These are phyloP conservation scores for Whitmania pigra DNA, from an alignment of 1,140 invertebrate species.

Conservation along the genomic window DNA sequence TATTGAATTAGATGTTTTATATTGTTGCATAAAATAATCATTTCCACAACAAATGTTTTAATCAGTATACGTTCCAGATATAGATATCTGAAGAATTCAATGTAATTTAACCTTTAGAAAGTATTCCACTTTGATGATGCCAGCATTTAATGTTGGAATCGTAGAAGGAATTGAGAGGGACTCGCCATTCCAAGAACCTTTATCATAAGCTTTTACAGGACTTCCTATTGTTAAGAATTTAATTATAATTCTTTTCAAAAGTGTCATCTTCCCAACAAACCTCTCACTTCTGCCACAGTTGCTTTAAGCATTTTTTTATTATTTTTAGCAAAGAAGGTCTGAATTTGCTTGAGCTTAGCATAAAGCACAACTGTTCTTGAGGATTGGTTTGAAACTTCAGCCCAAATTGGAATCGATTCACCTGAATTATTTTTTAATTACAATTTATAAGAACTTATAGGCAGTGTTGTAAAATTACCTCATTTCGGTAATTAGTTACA, in stretches of 20 bases:
- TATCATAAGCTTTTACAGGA: slow-evolving; percentile 15
- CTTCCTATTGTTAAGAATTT: not conserved
- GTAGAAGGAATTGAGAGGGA: slow-evolving; percentile 46
- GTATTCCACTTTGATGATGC: slow-evolving; percentile 46
- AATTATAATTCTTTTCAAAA: not conserved
- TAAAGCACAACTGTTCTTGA: slow-evolving; percentile 44
- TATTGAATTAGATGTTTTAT: not conserved
- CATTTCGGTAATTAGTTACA: too few species aligned
- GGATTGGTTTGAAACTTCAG: slow-evolving; percentile 46
- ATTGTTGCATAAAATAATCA: not conserved
- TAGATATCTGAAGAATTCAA: not conserved
- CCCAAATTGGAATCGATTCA: slow-evolving; percentile 46
- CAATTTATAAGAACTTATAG: not conserved
- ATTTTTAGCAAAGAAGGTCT: slow-evolving; percentile 45
- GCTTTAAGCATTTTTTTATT: slow-evolving; percentile 42
- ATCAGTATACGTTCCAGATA: not conserved
- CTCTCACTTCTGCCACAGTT: slow-evolving; percentile 45
- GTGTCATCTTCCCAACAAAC: slow-evolving; percentile 23
- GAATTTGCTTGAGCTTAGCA: slow-evolving; percentile 45
- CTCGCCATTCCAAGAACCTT: slow-evolving; percentile 42
- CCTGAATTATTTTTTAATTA: slow-evolving; percentile 32
- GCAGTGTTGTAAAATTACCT: too few species aligned
- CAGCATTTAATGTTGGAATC: slow-evolving; percentile 45
- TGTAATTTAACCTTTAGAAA: slow-evolving; percentile 40
- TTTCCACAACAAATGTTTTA: not conserved